Percentiles rank a stretch among this genome's conserved stretches.
phyloP scores from a whole-genome alignment of 2,888 invertebrate genomes.

The Lepetodrilus schrolli region DNA sequence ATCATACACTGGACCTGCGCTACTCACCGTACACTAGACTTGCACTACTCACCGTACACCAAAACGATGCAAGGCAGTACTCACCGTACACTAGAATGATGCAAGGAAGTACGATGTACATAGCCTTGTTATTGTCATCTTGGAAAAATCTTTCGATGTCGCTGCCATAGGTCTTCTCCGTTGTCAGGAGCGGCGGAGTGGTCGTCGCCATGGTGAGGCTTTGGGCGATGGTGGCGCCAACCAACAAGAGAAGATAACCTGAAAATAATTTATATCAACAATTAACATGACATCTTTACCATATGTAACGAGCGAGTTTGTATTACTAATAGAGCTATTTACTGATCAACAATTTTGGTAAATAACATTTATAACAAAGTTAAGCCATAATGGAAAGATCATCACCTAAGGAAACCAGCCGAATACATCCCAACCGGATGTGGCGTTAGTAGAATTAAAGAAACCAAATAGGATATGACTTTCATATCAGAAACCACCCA shows the following conservation, averaged over 20 bases:
- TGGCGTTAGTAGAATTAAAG: too few species aligned
- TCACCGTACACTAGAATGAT: conserved; percentile 47
- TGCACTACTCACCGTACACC: conserved; percentile 38
- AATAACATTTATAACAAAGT: too few species aligned
- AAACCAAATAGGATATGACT: too few species aligned
- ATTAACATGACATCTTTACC: too few species aligned
- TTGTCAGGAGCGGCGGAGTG: neutral
- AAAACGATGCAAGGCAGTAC: conserved; percentile 42
- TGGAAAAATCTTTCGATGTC: conserved; percentile 38
- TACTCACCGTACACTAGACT: neutral
- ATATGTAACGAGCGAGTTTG: too few species aligned
- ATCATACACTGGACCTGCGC: neutral
- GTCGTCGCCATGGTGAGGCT: neutral
- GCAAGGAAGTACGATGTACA: conserved; percentile 44
- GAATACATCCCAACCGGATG: too few species aligned
- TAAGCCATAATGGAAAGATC: too few species aligned
- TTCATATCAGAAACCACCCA: too few species aligned
- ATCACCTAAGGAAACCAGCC: too few species aligned
- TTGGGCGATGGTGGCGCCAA: neutral
- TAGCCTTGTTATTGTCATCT: conserved; percentile 48
- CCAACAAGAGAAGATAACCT: neutral
- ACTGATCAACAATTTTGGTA: too few species aligned
- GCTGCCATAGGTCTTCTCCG: conserved; percentile 7
- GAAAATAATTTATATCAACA: neutral
- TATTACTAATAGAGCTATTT: too few species aligned